phyloP scores from a whole-genome alignment of 2,113 vertebrate genomes.

The Taxidea taxus region DNA sequence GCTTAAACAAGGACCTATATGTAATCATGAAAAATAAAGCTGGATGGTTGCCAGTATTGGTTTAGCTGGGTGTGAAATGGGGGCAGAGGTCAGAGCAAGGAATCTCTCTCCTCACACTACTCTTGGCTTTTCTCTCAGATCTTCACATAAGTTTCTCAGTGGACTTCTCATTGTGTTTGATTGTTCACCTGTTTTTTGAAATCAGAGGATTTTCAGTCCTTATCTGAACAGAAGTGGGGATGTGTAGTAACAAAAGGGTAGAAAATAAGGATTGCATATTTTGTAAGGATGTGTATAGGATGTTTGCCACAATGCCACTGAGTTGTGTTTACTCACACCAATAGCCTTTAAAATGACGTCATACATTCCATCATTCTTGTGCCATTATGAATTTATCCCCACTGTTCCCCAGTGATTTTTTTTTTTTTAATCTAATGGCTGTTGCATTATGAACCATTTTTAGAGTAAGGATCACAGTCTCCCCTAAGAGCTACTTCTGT shows the following conservation, averaged over 20 bases:
- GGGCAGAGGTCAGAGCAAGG: not conserved
- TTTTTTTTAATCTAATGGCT: not conserved
- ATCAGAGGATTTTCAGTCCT: not conserved
- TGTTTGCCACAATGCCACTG: not conserved
- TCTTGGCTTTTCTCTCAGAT: not conserved
- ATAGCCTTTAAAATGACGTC: not conserved
- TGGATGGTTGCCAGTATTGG: not conserved
- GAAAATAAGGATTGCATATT: not conserved
- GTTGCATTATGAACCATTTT: not conserved
- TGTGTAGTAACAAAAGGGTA: not conserved
- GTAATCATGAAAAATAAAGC: not conserved
- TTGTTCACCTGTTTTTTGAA: not conserved
- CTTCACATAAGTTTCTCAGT: not conserved
- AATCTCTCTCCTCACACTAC: rapidly evolving
- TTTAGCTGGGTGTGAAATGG: not conserved
- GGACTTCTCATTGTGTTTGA: not conserved
- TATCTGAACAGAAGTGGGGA: not conserved
- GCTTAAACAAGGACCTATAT: not conserved
- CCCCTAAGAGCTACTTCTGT: not conserved
- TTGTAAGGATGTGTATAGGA: not conserved
- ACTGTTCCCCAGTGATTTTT: not conserved
- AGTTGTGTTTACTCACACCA: not conserved
- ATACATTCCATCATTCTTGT: not conserved
- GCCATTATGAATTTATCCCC: not conserved
- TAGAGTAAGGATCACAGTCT: not conserved